Percentiles rank a stretch among this genome's conserved stretches.
Evolutionary conservation across 2,888 invertebrate species (phyloP).

Genomic region (Macrophya annulata): DNA sequence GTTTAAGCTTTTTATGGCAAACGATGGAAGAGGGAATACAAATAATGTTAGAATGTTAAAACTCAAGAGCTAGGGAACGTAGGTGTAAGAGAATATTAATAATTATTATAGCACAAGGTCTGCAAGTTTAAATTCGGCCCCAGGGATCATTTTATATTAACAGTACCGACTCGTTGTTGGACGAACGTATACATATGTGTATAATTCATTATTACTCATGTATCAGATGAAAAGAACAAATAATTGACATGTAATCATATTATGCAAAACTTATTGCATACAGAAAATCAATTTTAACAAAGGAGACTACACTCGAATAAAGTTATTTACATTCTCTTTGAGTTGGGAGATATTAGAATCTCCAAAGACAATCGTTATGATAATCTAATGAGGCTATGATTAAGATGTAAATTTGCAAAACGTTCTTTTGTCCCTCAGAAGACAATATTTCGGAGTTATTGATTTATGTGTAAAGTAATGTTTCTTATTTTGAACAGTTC

Average conservation of each 20-base stretch:
- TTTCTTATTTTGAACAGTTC: background rate
- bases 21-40: conserved; percentile 24
- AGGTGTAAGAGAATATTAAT: conserved; percentile 25
- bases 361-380: background rate
- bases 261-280: background rate
- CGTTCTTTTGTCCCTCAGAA: background rate
- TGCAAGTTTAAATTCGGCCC: background rate
- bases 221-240: background rate
- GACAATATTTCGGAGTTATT: background rate
- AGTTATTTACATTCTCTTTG: background rate
- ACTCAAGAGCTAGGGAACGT: background rate
- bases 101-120: conserved; percentile 26
- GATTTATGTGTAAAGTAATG: background rate
- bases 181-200: conserved; percentile 7
- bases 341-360: background rate
- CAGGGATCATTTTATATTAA: background rate
- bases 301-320: background rate
- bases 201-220: background rate
- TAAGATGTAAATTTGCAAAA: background rate
- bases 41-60: conserved; percentile 2
- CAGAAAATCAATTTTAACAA: background rate
- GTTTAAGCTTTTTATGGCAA: background rate
- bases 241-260: background rate
- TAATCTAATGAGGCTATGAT: background rate
- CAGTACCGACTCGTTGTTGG: background rate